Evolutionary conservation across 2,888 invertebrate genomes (phyloP), one percentile per base, ranked within the genome.

Genomic region (Polymixis flavicincta): DNA sequence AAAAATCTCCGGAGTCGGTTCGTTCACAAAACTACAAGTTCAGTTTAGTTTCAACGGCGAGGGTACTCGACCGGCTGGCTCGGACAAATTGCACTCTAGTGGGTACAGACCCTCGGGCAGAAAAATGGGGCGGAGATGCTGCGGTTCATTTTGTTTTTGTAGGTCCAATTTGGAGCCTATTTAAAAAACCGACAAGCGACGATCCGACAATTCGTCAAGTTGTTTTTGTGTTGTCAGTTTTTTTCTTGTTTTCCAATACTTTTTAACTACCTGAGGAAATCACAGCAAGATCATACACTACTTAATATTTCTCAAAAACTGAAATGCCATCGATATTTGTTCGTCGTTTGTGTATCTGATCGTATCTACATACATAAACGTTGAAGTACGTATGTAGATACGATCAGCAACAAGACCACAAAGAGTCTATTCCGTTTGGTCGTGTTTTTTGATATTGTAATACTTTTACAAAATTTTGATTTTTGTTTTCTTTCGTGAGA

Each of bases 61-160:
- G 94, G 86, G 91, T 88, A 87, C 94, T 94, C 86, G 85, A 85
- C 89, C 88, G 89, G 92, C 91, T 90, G 84, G 91, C 92, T 91
- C 86, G 93, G 93, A 94, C 94, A 93, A 94, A 95, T 94, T 95
- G 93, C 91, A 92, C 94, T 91, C 93, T 80, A 93, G 93, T 90
- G 93, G 87, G 75, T 85, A 85, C 64, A 70, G 78, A 91, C 84
- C 82, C 76, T 90, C 91, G 89, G 89, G 13, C n/a, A 37, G 48
- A 69, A 83, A 80, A 68, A 83, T 73, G 63, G 73, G 14, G 7
- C 63, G 80, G 9, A 61, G 59, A 61, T 75, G 78, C 63, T 0
- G 63, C 64, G 71, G 42, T 76, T 77, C 1, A 5, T 50, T 52
- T 63, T 45, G 25, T n/a, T 25, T 28, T 55, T 1, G 37, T 22